phyloP scores from a whole-genome alignment of 2,888 invertebrate genomes.

The Chymomyza caudatula region DNA sequence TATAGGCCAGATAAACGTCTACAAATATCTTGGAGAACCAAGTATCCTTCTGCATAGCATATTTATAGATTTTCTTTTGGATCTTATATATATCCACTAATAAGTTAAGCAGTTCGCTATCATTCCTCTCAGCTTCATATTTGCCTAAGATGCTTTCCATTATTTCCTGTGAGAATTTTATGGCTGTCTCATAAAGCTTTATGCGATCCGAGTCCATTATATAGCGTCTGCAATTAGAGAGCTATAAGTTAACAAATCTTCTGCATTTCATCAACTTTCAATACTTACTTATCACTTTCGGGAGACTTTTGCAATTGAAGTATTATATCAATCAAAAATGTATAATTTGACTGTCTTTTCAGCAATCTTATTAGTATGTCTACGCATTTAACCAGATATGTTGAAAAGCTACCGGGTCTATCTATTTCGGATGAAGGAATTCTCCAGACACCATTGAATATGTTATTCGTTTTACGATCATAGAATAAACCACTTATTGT shows the following conservation, averaged over 20 bases:
- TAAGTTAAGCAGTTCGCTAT: conserved; percentile 79
- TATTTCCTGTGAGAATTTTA: conserved; percentile 85
- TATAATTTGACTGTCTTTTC: conserved; percentile 87
- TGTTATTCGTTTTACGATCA: conserved; percentile 90
- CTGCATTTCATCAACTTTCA: background rate
- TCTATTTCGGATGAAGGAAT: conserved; percentile 94
- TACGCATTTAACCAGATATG: conserved; percentile 93
- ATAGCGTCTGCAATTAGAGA: conserved; percentile 82
- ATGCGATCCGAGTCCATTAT: conserved; percentile 90
- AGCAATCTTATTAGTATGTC: conserved; percentile 89
- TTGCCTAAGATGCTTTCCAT: conserved; percentile 82
- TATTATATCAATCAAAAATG: conserved; percentile 87
- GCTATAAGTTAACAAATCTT: background rate
- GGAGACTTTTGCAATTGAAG: conserved; percentile 88
- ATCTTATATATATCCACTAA: conserved; percentile 83
- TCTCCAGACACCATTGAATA: conserved; percentile 96
- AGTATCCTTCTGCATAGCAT: conserved; percentile 78
- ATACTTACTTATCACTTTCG: conserved; percentile 88
- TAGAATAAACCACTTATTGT: conserved; percentile 89
- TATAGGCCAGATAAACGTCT: conserved; percentile 85
- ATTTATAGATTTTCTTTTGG: conserved; percentile 84
- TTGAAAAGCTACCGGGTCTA: conserved; percentile 92
- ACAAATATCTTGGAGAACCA: conserved; percentile 83
- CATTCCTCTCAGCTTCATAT: conserved; percentile 79
- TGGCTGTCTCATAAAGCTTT: conserved; percentile 88